phyloP scores from a whole-genome alignment of 1,140 invertebrate genomes.

The Oppia nitens region DNA sequence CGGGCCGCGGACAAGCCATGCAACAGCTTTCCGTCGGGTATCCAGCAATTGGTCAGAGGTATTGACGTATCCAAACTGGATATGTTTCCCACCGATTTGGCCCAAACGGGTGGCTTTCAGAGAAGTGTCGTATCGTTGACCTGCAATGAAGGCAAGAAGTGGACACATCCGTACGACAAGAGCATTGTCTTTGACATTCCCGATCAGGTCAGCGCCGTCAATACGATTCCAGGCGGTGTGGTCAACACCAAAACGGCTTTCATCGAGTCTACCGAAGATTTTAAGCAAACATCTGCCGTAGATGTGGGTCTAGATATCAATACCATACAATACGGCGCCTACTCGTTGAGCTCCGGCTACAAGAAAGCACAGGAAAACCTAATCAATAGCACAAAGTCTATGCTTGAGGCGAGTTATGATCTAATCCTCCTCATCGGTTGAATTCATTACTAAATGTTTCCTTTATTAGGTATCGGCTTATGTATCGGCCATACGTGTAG shows the following conservation, averaged over 20 bases:
- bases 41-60: not conserved
- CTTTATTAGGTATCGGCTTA: conserved; percentile 3
- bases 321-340: not conserved
- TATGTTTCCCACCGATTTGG: not conserved
- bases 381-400: not conserved
- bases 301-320: conserved; percentile 2
- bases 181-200: not conserved
- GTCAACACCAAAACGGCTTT: not conserved
- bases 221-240: conserved; percentile 1
- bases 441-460: too few species aligned
- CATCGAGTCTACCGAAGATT: not conserved
- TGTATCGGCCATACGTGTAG: conserved; percentile 4
- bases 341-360: not conserved
- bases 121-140: not conserved
- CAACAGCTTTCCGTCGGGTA: not conserved
- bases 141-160: not conserved
- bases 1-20: not conserved
- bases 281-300: not conserved
- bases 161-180: not conserved
- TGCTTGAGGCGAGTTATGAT: not conserved
- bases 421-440: too few species aligned
- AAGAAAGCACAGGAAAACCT: conserved; percentile 2
- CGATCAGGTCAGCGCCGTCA: not conserved
- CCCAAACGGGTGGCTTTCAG: not conserved
- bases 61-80: conserved; percentile 11